Base-by-base conservation (phyloP, 2,888 invertebrate genomes). In the Oxytorus armatus region DNA sequence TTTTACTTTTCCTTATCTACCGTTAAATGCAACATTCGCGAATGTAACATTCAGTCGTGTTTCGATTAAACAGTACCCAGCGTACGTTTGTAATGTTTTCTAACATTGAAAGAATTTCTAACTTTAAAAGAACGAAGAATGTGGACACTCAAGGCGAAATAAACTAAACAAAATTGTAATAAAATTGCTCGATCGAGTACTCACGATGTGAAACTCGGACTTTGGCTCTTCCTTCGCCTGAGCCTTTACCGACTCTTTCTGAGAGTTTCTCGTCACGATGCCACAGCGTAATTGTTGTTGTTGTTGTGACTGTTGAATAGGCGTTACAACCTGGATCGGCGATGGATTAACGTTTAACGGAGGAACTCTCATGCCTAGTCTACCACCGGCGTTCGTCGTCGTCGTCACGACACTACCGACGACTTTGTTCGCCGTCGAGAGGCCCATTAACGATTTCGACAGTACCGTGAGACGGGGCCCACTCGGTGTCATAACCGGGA, bases 381-480 rank as follows among this genome's bases (percentile, higher is more conserved):
- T 87, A 3, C 85, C 86, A 61, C 88, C 88, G 18, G 87, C 84
- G 16, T 88, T 86, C 16, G 87, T 88, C 11, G 89, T 80, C 5
- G 89, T 86, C 5, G 88, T 84, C 0, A 91, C 89, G 3, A 90
- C 88, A 7, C 89, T 88, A 16, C 88, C 87, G 18, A 90, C 87
- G 4, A 91, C 88, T 83, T 91, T 90, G 44, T 88, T 91, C 0
- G 89, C 88, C 5, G 88, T 84, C 16, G 92, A 89, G 5, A 93
- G 88, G 14, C 92, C 91, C 83, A 93, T 91, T 11, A 94, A 88
- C 57, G 93, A 92, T 87, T 93, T 93, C 0, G 94, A 93, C 33
- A 94, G 84, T 68, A 94, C 93, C 7, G 95, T 94, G 55, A 95
- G 88, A 70, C 94, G 93, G 84, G 94, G 94, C 5, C 94, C 94